phyloP scores from a whole-genome alignment of 2,113 vertebrate species.

The Bos indicus region DNA sequence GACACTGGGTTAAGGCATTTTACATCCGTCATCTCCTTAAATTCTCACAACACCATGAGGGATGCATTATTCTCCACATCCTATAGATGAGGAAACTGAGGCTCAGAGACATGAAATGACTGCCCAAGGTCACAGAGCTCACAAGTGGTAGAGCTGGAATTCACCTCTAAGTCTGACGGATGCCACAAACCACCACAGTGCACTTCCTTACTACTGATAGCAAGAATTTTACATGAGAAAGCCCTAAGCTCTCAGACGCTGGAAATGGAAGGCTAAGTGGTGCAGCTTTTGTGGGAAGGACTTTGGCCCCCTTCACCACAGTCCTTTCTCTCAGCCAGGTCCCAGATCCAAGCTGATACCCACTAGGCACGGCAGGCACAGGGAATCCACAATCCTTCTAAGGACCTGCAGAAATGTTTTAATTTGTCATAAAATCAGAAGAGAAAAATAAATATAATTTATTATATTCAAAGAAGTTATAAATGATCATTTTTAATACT shows the following conservation, averaged over 20 bases:
- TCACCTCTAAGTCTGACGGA: not conserved
- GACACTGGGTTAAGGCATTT: not conserved
- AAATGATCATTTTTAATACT: not conserved
- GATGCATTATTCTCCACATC: not conserved
- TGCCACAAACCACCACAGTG: not conserved
- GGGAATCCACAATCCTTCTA: not conserved
- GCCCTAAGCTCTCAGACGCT: not conserved
- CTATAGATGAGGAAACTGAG: not conserved
- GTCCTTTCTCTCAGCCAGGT: rapidly evolving
- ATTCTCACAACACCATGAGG: not conserved
- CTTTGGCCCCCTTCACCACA: not conserved
- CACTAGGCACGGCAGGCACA: not conserved
- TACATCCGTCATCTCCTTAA: not conserved
- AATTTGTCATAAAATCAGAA: not conserved
- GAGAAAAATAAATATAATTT: not conserved
- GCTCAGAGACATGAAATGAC: not conserved
- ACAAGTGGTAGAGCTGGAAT: not conserved
- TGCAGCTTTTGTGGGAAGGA: not conserved
- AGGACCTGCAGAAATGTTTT: not conserved
- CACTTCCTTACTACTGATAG: not conserved
- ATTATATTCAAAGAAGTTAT: not conserved
- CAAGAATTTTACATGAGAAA: not conserved
- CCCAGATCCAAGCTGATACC: not conserved
- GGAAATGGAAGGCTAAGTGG: not conserved
- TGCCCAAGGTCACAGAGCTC: not conserved